phyloP scores from a whole-genome alignment of 2,113 vertebrate genomes.

The Bambusicola thoracicus region DNA sequence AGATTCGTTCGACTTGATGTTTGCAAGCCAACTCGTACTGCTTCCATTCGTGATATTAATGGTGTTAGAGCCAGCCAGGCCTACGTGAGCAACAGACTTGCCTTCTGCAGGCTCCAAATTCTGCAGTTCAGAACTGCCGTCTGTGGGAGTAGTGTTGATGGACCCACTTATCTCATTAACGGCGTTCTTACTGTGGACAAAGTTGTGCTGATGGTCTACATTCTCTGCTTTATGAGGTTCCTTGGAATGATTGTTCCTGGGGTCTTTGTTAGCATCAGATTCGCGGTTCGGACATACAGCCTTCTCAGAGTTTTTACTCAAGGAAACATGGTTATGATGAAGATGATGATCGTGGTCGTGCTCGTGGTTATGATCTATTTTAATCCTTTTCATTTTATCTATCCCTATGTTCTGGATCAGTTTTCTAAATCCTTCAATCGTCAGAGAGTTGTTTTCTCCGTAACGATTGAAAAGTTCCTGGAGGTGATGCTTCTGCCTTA shows the following conservation, averaged over 20 bases:
- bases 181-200: conserved; percentile 65
- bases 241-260: conserved; percentile 52
- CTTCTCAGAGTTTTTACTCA: conserved; percentile 67
- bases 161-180: conserved; percentile 52
- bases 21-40: neutral
- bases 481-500: conserved; percentile 84
- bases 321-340: conserved; percentile 49
- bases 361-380: conserved; percentile 79
- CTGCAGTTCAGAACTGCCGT: conserved; percentile 54
- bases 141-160: conserved; percentile 16
- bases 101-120: conserved; percentile 49
- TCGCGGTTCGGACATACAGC: conserved; percentile 58
- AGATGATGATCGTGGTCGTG: conserved; percentile 57
- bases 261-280: conserved; percentile 54
- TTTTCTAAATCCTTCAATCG: conserved; percentile 86
- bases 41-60: conserved; percentile 53
- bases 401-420: conserved; percentile 88
- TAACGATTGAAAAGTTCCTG: conserved; percentile 91
- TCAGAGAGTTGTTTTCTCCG: conserved; percentile 91
- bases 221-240: conserved; percentile 70
- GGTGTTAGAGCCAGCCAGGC: conserved; percentile 3
- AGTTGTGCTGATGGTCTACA: conserved; percentile 58
- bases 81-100: conserved; percentile 14
- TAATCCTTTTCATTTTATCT: conserved; percentile 81
- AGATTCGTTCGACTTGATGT: conserved; percentile 62